Percentiles rank a stretch among this genome's conserved stretches.
phyloP scores from a whole-genome alignment of 2,113 vertebrate genomes.

The Dicaeum eximium region DNA sequence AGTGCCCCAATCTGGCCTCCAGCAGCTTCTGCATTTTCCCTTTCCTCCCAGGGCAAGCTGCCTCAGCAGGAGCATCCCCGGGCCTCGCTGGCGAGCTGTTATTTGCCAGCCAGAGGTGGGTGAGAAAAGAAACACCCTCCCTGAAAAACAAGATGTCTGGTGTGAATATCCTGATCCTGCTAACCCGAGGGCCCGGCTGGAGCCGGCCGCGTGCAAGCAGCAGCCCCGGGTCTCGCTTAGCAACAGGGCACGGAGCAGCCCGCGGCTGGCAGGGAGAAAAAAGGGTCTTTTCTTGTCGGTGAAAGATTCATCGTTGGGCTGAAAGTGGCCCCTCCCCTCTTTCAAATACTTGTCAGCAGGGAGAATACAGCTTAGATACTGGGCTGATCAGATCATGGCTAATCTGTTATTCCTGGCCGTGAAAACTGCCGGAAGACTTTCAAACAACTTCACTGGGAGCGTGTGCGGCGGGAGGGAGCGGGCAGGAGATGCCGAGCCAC shows the following conservation, averaged over 20 bases:
- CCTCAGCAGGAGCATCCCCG: neutral
- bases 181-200: constrained; percentile 31
- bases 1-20: neutral
- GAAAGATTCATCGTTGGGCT: constrained; percentile 79
- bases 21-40: neutral
- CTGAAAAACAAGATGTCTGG: constrained; percentile 66
- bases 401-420: constrained; percentile 87
- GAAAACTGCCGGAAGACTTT: constrained; percentile 84
- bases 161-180: constrained; percentile 58
- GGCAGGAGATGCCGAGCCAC: neutral
- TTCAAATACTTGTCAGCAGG: constrained; percentile 79
- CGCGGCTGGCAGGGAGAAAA: constrained; percentile 65
- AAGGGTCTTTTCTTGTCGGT: constrained; percentile 72
- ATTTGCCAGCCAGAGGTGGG: constrained; percentile 66
- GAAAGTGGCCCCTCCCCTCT: constrained; percentile 76
- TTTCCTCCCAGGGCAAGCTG: constrained; percentile 1
- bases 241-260: constrained; percentile 72
- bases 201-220: constrained; percentile 62
- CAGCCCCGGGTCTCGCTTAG: constrained; percentile 70
- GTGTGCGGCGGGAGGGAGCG: constrained; percentile 33
- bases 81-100: constrained; percentile 36
- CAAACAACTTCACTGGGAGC: constrained; percentile 81
- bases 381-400: constrained; percentile 85
- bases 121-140: constrained; percentile 8
- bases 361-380: constrained; percentile 80